Percentiles rank a stretch among this genome's conserved stretches.
Conservation (phyloP, 1,140 invertebrate genomes). For the Zaprionus ghesquierei region DNA sequence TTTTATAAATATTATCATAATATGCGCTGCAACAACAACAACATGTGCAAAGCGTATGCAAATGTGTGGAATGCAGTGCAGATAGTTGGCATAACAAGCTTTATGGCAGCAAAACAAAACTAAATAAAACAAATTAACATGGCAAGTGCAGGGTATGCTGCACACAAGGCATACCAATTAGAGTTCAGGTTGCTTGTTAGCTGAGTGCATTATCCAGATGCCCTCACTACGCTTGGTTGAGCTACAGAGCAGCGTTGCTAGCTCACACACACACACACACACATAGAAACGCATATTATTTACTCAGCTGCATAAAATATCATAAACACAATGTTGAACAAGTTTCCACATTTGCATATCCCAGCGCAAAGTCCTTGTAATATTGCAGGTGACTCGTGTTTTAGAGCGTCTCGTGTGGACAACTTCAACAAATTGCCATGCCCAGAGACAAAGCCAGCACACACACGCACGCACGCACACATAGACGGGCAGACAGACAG, state of each 20-base stretch:
- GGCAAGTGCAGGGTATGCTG: neutral
- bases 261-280: neutral
- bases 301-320: constrained; percentile 24
- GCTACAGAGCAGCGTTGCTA: neutral
- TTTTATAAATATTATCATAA: constrained; percentile 25
- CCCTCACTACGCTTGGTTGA: neutral
- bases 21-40: neutral
- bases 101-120: constrained; percentile 9
- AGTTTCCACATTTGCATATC: constrained; percentile 49
- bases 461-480: neutral
- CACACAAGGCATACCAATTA: neutral
- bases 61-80: constrained; percentile 27
- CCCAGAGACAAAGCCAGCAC: constrained; percentile 10
- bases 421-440: constrained; percentile 22
- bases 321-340: constrained; percentile 47
- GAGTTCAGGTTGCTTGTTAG: neutral
- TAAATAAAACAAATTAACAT: constrained; percentile 14
- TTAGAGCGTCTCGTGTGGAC: constrained; percentile 5
- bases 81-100: constrained; percentile 9
- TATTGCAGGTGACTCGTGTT: constrained; percentile 22
- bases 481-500: neutral
- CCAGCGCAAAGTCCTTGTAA: constrained; percentile 23
- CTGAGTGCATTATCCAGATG: neutral
- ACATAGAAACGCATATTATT: neutral
- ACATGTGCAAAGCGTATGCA: constrained; percentile 16